Evolutionary conservation across 2,113 vertebrate species (phyloP).

Genomic region (Zeus faber): DNA sequence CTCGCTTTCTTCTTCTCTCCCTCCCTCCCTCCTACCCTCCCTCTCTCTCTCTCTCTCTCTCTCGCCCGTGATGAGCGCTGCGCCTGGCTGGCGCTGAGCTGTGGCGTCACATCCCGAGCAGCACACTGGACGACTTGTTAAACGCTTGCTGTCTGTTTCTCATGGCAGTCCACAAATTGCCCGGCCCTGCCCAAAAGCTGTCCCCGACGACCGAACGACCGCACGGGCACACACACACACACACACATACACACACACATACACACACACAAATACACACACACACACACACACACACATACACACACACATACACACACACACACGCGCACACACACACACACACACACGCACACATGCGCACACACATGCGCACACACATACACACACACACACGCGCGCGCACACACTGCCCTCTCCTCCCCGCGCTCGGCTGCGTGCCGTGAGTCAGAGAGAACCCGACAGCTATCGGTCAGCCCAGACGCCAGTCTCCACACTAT

Average conservation of each 20-base stretch:
- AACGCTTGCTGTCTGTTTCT: slow-evolving; percentile 64
- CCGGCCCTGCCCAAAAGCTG: slow-evolving; percentile 35
- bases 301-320: neutral
- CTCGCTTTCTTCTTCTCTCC: no score
- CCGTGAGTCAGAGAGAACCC: no score
- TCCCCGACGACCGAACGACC: slow-evolving; percentile 25
- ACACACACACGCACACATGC: neutral
- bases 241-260: neutral
- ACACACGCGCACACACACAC: neutral
- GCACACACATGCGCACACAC: neutral
- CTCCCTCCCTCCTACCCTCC: no score
- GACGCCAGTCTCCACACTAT: no score
- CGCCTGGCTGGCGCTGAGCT: slow-evolving; percentile 51
- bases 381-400: neutral
- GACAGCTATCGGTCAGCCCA: no score
- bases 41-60: no score
- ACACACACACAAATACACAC: neutral
- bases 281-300: neutral
- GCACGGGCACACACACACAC: neutral
- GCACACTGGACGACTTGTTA: slow-evolving; percentile 55
- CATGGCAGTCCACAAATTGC: slow-evolving; percentile 60
- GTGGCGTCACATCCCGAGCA: no score
- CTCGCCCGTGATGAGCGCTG: slow-evolving; percentile 46
- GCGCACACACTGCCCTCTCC: neutral
- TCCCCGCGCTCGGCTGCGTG: no score